Base-by-base conservation (phyloP, 2,113 vertebrate genomes). In the Columba janthina region DNA sequence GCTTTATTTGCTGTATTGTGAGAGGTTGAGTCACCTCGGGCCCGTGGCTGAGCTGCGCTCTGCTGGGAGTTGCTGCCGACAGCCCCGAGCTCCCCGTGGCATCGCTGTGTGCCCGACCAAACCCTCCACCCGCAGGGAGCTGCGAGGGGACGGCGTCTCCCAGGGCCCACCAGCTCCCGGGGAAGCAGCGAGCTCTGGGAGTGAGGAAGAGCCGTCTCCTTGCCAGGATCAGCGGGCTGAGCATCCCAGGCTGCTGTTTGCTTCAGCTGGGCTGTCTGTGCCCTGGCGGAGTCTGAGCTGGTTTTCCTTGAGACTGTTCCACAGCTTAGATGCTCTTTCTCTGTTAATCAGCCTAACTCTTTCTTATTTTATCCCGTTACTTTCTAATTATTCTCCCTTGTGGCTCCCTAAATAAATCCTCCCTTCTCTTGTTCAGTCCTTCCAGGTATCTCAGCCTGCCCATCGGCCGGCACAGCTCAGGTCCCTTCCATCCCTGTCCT, bases 151-250 rank as follows among this genome's bases (percentile, higher is more conserved):
- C 2, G 2, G 2, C 5, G 15, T 24, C 44, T 42, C 34, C 51
- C n/a, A 29, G 42, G 56, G 2, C 11, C 66, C 26, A 10, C 54
- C 34, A 17, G 74, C 46, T 42, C n/a, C 67, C 56, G 8, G 0
- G 0, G 20, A 31, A 56, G 64, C 28, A 85, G 31, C 3, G 7
- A 0, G 11, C 53, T 32, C 36, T 53, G 81, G 65, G 85, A 21
- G 15, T 2, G 44, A 53, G 65, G 56, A 14, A 2, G 62, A 83
- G 36, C 60, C 31, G 5, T n/a, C 18, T 58, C 53, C 32, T 70
- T 34, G 15, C 22, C 10, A 4, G 56, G 36, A 42, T 34, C 0
- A 0, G 3, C 0, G 0, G 61, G n/a, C 61, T 54, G 40, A 46
- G 77, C 24, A 54, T 53, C 64, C 69, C 18, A 25, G n/a, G n/a